Evolutionary conservation across 2,113 vertebrate genomes (phyloP).

Genomic region (human): GRCh38 chr11:15488501-15489000

Average conservation of each 20-base stretch:
- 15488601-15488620: background rate
- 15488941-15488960: background rate
- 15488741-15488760: background rate
- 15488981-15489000: background rate
- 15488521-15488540: conserved; percentile 60
- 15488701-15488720: background rate
- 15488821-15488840: background rate
- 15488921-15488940: background rate
- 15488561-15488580: background rate
- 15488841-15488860: background rate
- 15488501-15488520: conserved; percentile 24
- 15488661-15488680: background rate
- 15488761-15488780: background rate
- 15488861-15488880: background rate
- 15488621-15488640: background rate
- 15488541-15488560: background rate
- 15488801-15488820: background rate
- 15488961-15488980: background rate
- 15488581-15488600: background rate
- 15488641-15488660: background rate
- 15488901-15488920: background rate
- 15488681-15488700: background rate
- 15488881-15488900: background rate
- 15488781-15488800: background rate
- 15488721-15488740: background rate